These are phyloP conservation scores for Cheilosia vulpina DNA, from an alignment of 2,888 invertebrate genomes.

Conservation along the genomic window DNA sequence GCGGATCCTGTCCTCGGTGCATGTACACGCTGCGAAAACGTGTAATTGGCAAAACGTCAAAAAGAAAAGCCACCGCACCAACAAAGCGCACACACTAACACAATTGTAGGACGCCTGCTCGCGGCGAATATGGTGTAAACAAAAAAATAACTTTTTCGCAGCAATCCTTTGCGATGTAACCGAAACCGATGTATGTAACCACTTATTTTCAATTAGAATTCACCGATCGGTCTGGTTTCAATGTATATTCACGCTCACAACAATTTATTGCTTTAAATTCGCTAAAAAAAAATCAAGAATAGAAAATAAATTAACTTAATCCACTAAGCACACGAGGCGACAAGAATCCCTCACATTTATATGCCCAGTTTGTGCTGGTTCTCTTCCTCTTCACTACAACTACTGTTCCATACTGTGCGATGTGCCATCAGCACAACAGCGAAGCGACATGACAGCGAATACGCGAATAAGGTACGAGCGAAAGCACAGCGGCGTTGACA, in stretches of 20 bases:
- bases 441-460: conserved; percentile 37
- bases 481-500: conserved; percentile 43
- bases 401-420: conserved; percentile 35
- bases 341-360: conserved; percentile 35
- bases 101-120: conserved; percentile 38
- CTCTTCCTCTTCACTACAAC: conserved; percentile 20
- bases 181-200: conserved; percentile 54
- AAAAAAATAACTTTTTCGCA: conserved; percentile 62
- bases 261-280: background rate
- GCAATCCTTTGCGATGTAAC: conserved; percentile 10
- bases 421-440: background rate
- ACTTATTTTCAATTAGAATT: conserved; percentile 51
- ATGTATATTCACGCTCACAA: conserved; percentile 1
- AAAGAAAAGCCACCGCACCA: conserved; percentile 48
- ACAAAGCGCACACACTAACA: conserved; percentile 6
- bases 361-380: conserved; percentile 9
- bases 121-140: conserved; percentile 69
- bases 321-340: conserved; percentile 42
- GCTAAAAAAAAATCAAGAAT: conserved; percentile 2
- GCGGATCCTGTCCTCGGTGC: conserved; percentile 42
- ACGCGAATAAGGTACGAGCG: conserved; percentile 31
- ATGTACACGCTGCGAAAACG: conserved; percentile 55
- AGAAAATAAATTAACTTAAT: conserved; percentile 35
- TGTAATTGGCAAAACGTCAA: conserved; percentile 71
- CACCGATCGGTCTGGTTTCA: conserved; percentile 5